Evolutionary conservation across 2,888 invertebrate genomes (phyloP).

Genomic region (Leptinotarsa tumamoca): DNA sequence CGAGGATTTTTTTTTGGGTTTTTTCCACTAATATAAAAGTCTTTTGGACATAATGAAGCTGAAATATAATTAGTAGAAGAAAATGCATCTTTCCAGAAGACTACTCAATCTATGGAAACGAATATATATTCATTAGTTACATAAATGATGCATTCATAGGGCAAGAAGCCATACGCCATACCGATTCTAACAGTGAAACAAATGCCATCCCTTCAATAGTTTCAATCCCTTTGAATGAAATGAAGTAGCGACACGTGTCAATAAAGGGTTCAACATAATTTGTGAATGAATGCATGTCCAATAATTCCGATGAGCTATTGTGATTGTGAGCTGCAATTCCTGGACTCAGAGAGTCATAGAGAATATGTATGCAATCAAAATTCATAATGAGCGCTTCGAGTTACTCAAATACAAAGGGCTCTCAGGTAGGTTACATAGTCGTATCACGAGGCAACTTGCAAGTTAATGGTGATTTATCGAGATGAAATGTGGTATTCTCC

Average conservation of each 20-base stretch:
- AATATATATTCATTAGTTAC: too few relatives aligned
- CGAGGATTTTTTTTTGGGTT: too few relatives aligned
- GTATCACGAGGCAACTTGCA: neutral
- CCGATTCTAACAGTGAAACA: too few relatives aligned
- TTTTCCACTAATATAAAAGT: too few relatives aligned
- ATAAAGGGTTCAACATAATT: neutral
- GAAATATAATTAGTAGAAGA: too few relatives aligned
- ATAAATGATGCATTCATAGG: too few relatives aligned
- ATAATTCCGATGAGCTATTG: neutral
- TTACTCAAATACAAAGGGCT: neutral
- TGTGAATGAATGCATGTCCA: neutral
- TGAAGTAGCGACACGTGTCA: neutral
- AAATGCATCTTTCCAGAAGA: too few relatives aligned
- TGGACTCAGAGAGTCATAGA: neutral
- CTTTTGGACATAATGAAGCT: too few relatives aligned
- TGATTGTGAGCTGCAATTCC: constrained; percentile 6
- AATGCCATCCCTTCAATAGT: neutral
- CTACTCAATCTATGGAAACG: too few relatives aligned
- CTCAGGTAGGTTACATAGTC: neutral
- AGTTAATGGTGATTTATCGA: neutral
- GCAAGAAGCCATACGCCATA: too few relatives aligned
- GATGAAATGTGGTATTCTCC: neutral
- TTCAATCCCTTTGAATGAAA: neutral
- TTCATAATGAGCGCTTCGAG: constrained; percentile 2
- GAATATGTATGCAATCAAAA: neutral